phyloP scores from a whole-genome alignment of 2,888 invertebrate species.

The Synergus itoensis region DNA sequence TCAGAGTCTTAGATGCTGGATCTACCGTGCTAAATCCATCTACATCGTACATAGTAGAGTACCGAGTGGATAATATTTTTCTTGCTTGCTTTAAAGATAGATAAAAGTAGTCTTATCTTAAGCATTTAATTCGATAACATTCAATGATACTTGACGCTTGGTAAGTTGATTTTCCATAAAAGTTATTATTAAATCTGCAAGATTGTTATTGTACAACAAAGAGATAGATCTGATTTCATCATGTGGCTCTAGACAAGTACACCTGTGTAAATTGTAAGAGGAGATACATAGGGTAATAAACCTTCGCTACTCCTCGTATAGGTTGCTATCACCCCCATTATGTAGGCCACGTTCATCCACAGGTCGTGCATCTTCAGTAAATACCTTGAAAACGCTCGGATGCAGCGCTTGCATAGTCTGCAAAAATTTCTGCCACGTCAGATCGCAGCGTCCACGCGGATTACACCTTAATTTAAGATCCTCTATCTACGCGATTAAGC shows the following conservation, averaged over 20 bases:
- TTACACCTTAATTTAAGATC: slow-evolving; percentile 51
- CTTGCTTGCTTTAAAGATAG: background rate
- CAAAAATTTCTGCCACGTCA: slow-evolving; percentile 56
- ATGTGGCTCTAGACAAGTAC: background rate
- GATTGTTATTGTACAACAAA: too few relatives aligned
- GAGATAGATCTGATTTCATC: background rate
- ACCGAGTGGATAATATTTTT: background rate
- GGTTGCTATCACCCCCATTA: slow-evolving; percentile 50
- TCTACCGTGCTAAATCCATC: slow-evolving; percentile 50
- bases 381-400: slow-evolving; percentile 51
- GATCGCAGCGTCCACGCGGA: slow-evolving; percentile 42
- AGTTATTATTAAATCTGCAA: too few relatives aligned
- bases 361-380: slow-evolving; percentile 62
- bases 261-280: background rate
- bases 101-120: background rate
- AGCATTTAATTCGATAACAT: background rate
- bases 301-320: slow-evolving; percentile 12
- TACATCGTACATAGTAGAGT: slow-evolving; percentile 15
- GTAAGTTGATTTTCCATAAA: too few relatives aligned
- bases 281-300: slow-evolving; percentile 8
- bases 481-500: slow-evolving; percentile 46
- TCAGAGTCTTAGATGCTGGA: slow-evolving; percentile 52
- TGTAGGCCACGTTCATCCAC: slow-evolving; percentile 56
- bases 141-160: too few relatives aligned
- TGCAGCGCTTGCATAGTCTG: slow-evolving; percentile 29